A percentile compares a stretch with the other conserved stretches of the same genome.
Conservation (phyloP, 2,113 vertebrate species). For the Epinephelus cyanopodus region DNA sequence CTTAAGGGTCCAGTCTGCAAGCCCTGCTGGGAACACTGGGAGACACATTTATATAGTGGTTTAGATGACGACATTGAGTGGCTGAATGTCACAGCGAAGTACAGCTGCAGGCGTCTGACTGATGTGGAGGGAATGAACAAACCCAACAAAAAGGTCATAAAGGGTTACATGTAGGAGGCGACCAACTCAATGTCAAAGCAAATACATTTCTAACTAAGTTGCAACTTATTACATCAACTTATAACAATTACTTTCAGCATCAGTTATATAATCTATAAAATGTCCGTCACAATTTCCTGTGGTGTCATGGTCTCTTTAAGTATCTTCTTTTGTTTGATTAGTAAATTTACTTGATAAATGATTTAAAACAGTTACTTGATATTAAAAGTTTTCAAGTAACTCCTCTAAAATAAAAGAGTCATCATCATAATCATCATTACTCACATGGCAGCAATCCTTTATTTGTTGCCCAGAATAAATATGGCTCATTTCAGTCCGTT, state of each 20-base stretch:
- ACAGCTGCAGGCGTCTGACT: background rate
- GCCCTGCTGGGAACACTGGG: conserved; percentile 27
- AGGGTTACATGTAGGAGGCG: background rate
- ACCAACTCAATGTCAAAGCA: background rate
- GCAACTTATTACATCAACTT: too few species aligned
- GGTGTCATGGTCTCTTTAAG: background rate
- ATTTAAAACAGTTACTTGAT: too few species aligned
- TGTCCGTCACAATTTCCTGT: background rate
- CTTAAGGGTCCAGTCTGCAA: conserved; percentile 29
- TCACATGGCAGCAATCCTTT: too few species aligned
- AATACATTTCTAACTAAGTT: background rate
- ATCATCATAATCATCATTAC: too few species aligned
- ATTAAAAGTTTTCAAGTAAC: too few species aligned
- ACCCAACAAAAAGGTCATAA: background rate
- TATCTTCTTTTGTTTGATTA: too few species aligned
- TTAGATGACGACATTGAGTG: conserved; percentile 1
- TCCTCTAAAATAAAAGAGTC: too few species aligned
- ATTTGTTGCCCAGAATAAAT: too few species aligned
- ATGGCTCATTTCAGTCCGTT: background rate
- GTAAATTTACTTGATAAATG: too few species aligned
- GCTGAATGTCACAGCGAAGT: conserved; percentile 28
- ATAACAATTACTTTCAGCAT: background rate
- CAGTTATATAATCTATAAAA: background rate
- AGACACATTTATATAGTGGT: conserved; percentile 7
- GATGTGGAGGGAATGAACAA: background rate